Evolutionary conservation across 2,113 vertebrate genomes (phyloP), one percentile per base, ranked within the genome.

Genomic region (Sphaerodactylus townsendi): DNA sequence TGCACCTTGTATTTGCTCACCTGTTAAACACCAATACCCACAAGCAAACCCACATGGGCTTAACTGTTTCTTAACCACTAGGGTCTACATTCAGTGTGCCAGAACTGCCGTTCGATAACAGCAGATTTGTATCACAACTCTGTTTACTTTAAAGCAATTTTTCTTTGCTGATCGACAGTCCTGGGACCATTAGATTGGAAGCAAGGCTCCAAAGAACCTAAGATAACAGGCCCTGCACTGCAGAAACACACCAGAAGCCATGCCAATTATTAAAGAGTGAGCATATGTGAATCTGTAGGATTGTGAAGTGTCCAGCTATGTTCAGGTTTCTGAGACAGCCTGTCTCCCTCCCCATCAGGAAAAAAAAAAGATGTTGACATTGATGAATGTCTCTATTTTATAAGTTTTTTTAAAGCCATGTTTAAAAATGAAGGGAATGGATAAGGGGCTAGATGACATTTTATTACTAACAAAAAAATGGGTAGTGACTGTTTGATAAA

Each of bases 1-100:
- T 64, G 37, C 46, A 23, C 23, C 68, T 53, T 72, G 37, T 85
- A 79, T 85, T 85, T 85, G 83, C 76, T 85, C 83, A 85, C 83
- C 83, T 85, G 83, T 53, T 48, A 72, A 79, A 72, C 62, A 41
- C 53, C 53, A 71, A 76, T 21, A 64, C 46, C 53, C 33, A 33
- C 56, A 53, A 35, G 64, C 74, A 82, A 37, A 25, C 33, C 21
- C 13, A 21, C 62, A n/a, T 41, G 3, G 62, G 41, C 44, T 85
- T 85, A 85, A 85, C 83, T 79, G 15, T 85, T 85, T 84, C 13
- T 78, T 48, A 56, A 37, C 82, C 37, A 17, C 64, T 19, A 1
- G 5, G 13, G 30, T 53, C 46, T 76, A 21, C 25, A 62, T 62
- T 28, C 59, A 62, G 25, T 25, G 59, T 8, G 2, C 21, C 35